These are phyloP conservation scores for Adoxophyes honmai DNA, from an alignment of 1,140 invertebrate genomes.

Conservation along the genomic window DNA sequence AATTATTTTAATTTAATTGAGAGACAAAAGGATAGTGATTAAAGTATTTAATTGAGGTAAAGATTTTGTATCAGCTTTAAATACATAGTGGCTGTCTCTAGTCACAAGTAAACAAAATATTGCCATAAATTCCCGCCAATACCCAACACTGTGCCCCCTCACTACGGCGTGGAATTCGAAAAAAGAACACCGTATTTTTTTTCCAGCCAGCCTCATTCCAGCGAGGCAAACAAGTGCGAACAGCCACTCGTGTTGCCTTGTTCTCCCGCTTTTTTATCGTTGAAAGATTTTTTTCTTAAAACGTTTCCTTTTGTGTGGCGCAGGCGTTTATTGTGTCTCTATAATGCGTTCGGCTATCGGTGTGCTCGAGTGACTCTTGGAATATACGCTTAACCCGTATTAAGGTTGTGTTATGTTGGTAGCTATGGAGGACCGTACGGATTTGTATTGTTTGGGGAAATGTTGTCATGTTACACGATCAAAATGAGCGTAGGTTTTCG, in stretches of 20 bases:
- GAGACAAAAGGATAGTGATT: too few species aligned
- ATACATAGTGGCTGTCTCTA: too few species aligned
- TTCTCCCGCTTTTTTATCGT: slow-evolving; percentile 11
- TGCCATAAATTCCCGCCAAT: too few species aligned
- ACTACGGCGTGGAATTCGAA: slow-evolving; percentile 8
- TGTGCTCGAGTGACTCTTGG: not conserved
- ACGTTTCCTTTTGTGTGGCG: slow-evolving; percentile 11
- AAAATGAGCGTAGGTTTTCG: too few species aligned
- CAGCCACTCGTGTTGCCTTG: slow-evolving; percentile 15
- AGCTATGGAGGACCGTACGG: not conserved
- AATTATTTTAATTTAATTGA: too few species aligned
- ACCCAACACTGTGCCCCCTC: slow-evolving; percentile 2
- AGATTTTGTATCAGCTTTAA: too few species aligned
- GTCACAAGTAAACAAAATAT: too few species aligned
- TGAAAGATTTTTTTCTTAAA: slow-evolving; percentile 16
- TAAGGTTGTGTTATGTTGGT: not conserved
- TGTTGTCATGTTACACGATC: too few species aligned
- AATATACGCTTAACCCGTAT: not conserved
- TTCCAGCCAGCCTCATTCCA: slow-evolving; percentile 7
- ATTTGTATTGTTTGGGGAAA: too few species aligned
- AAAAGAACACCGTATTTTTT: slow-evolving; percentile 15
- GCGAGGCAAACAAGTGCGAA: slow-evolving; percentile 17
- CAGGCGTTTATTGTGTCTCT: slow-evolving; percentile 5
- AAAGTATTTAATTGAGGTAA: too few species aligned
- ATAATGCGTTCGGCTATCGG: not conserved